Conservation (phyloP, 2,113 vertebrate genomes). For the Cairina moschata region DNA sequence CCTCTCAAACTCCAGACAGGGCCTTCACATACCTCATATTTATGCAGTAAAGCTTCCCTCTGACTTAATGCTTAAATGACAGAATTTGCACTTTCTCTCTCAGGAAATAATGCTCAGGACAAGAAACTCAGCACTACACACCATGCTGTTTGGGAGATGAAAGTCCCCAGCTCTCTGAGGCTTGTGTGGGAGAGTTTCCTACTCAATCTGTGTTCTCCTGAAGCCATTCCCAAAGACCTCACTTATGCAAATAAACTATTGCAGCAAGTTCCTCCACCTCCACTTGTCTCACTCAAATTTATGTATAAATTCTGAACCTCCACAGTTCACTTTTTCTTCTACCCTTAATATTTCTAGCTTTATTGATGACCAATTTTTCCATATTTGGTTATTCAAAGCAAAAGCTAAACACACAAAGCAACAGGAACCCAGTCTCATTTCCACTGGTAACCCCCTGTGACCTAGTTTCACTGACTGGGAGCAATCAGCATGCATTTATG, state of each 20-base stretch:
- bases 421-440: background rate
- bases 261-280: background rate
- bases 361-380: background rate
- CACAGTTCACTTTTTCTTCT: background rate
- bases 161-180: background rate
- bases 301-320: background rate
- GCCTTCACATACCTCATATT: background rate
- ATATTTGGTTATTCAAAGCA: background rate
- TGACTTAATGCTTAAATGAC: background rate
- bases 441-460: background rate
- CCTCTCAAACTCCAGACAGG: background rate
- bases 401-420: background rate
- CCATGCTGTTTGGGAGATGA: background rate
- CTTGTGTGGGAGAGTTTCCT: background rate
- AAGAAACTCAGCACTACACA: background rate
- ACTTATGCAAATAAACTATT: background rate
- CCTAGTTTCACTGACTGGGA: background rate
- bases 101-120: background rate
- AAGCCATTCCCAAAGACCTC: background rate
- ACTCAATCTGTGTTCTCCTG: background rate
- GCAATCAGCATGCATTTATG: background rate
- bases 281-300: background rate
- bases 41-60: background rate
- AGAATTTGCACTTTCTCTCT: background rate
- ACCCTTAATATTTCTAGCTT: background rate